Evolutionary conservation across 2,797 vertebrate species (phyloP), one percentile per base, ranked within the genome.

Genomic region (Emys orbicularis): DNA sequence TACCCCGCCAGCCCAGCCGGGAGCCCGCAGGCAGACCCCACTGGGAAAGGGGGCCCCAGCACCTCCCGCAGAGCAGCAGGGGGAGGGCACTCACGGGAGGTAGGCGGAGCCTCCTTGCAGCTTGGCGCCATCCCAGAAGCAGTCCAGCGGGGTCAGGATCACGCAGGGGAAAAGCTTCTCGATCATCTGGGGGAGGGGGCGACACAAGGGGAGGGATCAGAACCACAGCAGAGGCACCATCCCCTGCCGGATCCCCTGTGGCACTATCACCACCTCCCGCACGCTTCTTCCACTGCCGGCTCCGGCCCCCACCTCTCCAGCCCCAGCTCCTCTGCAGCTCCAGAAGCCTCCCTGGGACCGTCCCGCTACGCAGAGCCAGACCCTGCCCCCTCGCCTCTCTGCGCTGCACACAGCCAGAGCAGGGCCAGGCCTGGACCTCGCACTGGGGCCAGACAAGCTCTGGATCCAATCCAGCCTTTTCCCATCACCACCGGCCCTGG

Each of bases 111-210:
- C 99, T 97, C 99, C 99, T 97, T 99, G 99, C 93, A 99, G 99
- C 97, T 99, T 99, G 97, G 99, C 98, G 49, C 99, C 99, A 97
- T 99, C 99, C 99, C 99, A 99, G 98, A 99, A 99, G 98, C 99
- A 99, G 98, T 99, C 99, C 97, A 99, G 97, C 0, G 99, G 99
- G 3, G 99, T 99, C 98, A 99, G 98, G 97, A 99, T 99, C 99
- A 99, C 99, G 29, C 99, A 99, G 12, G 99, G 99, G 95, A 99
- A 99, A 59, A 99, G 99, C 98, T 99, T 99, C 98, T 99, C 99
- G 97, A 99, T 99, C 99, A 99, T 99, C 99, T 99, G 97, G 0
- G 6, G 84, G 56, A 83, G 81, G 31, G 86, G 12, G 23, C 25
- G 74, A 41, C n/a, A 72, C 65, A 41, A 47, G 41, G 41, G 44